Percentiles rank a stretch among this genome's conserved stretches.
Evolutionary conservation across 2,797 vertebrate genomes (phyloP).

Genomic region (Eulemur coronatus): DNA sequence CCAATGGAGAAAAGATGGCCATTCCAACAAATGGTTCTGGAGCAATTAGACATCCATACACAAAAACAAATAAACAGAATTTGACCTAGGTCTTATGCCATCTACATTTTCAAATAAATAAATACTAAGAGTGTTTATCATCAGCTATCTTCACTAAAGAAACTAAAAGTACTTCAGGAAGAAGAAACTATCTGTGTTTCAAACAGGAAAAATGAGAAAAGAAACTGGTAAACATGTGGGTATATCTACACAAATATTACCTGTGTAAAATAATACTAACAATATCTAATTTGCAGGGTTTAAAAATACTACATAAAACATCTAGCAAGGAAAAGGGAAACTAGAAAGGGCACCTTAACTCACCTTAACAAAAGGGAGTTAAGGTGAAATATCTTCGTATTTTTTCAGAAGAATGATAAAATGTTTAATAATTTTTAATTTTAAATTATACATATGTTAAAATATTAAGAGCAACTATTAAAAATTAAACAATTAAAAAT

Average conservation of each 20-base stretch:
- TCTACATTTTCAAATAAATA: not conserved
- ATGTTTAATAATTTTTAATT: not conserved
- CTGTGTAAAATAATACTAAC: not conserved
- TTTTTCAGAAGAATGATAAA: constrained; percentile 6
- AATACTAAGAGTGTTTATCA: not conserved
- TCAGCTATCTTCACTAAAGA: not conserved
- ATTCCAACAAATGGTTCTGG: not conserved
- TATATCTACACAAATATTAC: not conserved
- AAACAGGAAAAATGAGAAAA: constrained; percentile 23
- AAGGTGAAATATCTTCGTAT: not conserved
- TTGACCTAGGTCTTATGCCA: not conserved
- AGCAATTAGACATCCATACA: not conserved
- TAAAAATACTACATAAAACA: not conserved
- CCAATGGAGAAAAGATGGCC: not conserved
- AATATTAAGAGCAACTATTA: not conserved
- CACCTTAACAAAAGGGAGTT: too few relatives aligned
- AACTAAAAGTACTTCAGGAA: not conserved
- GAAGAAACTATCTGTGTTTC: not conserved
- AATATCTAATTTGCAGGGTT: not conserved
- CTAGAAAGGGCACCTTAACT: too few relatives aligned
- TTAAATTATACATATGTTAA: not conserved
- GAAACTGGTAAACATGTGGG: not conserved
- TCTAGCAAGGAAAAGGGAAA: not conserved
- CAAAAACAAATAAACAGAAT: not conserved
- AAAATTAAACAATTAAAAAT: constrained; percentile 17